These are phyloP conservation scores for Tetrao urogallus DNA, from an alignment of 2,113 vertebrate species.

Conservation along the genomic window DNA sequence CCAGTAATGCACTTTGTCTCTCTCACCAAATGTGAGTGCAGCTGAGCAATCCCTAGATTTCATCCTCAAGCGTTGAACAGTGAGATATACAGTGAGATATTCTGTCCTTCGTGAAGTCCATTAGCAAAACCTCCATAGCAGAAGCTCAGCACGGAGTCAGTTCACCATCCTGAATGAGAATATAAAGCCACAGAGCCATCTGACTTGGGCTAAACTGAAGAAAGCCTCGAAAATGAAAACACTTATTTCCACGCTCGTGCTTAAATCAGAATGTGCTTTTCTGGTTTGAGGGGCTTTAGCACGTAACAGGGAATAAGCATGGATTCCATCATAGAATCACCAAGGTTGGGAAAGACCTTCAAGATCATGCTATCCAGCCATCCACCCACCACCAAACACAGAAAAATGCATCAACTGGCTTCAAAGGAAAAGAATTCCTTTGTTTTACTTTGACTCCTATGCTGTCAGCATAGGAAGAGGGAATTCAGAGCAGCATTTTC, in stretches of 20 bases:
- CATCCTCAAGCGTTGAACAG: fast-evolving
- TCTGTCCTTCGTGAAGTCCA: background rate
- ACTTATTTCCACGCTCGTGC: background rate
- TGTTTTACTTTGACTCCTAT: background rate
- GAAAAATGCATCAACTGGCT: background rate
- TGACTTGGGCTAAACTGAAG: background rate
- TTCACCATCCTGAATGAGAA: background rate
- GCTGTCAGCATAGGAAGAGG: background rate
- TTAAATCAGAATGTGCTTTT: fast-evolving
- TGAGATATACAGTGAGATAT: fast-evolving
- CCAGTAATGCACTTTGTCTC: background rate
- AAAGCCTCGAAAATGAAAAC: background rate
- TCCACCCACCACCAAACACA: background rate
- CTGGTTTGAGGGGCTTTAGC: background rate
- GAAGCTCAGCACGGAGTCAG: fast-evolving
- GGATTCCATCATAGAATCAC: background rate
- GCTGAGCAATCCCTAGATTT: background rate
- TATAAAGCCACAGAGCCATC: background rate
- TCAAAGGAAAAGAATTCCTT: background rate
- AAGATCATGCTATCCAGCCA: too few species aligned
- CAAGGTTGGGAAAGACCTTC: too few species aligned
- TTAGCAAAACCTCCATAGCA: background rate
- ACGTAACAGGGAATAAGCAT: background rate
- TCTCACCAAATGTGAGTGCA: fast-evolving
- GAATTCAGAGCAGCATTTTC: background rate